Base-by-base conservation (phyloP, 2,888 invertebrate genomes). In the Stenodera caucasica region DNA sequence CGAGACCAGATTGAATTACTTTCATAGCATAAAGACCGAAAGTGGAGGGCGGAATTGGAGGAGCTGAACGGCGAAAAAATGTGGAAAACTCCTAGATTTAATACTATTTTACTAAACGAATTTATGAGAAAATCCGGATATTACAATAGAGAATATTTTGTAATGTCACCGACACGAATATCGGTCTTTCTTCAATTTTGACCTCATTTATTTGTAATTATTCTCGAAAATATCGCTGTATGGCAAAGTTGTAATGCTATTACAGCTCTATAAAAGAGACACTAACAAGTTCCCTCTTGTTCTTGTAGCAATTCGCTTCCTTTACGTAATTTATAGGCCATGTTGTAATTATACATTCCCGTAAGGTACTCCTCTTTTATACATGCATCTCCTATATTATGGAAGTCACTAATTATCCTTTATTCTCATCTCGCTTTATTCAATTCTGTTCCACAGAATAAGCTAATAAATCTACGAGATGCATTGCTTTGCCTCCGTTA, bases 261-360 rank as follows among this genome's bases (percentile, higher is more conserved):
- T 40, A 21, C 18, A 21, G 18, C 0, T 12, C 23, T 45, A 23
- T 45, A 45, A 45, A 33, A 4, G 21, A 45, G 21, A 45, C 23
- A 74, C 72, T 73, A 75, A 73, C 74, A 74, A 69, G 70, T 69
- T 68, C 66, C 67, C 67, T 68, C 70, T 67, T 67, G 71, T 72
- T 73, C 72, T 75, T 73, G 72, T 74, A 70, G 71, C 68, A 70
- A 71, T 70, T 51, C 23, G 49, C 56, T 64, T 58, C 64, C 73
- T 72, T 70, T 70, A 67, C 67, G 68, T 74, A 76, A 76, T 76
- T 76, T 76, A 76, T 75, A 73, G 75, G 65, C 72, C 72, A 72
- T 73, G 75, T 75, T 75, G 72, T 72, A 74, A 74, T 75, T 76
- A 76, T 75, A 74, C 72, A 71, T 74, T 72, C 70, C 70, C 65